These are phyloP conservation scores for Drosophila sechellia DNA, from an alignment of 1,140 invertebrate species.

Conservation along the genomic window DNA sequence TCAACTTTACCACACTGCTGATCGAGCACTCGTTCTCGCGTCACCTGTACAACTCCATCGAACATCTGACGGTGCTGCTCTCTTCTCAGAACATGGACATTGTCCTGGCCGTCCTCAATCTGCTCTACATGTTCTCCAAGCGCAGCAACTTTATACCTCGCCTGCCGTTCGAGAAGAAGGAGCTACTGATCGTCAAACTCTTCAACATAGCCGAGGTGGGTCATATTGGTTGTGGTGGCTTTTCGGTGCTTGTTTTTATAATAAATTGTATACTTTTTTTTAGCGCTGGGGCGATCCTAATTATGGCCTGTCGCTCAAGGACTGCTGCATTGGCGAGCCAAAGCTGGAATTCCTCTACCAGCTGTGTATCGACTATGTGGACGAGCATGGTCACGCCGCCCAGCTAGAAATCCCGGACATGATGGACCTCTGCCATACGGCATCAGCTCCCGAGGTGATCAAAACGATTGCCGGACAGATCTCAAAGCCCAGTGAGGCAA, in stretches of 20 bases:
- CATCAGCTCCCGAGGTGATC: constrained; percentile 70
- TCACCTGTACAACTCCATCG: constrained; percentile 96
- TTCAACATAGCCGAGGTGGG: constrained; percentile 93
- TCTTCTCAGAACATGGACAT: constrained; percentile 94
- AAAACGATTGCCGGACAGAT: constrained; percentile 79
- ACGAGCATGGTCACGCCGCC: constrained; percentile 75
- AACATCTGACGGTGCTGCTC: constrained; percentile 93
- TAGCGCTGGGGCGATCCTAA: constrained; percentile 82
- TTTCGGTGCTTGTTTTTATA: background rate
- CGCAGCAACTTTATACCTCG: constrained; percentile 95
- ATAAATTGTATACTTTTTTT: constrained; percentile 6
- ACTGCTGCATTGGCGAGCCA: constrained; percentile 79
- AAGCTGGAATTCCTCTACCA: constrained; percentile 80
- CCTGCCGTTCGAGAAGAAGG: constrained; percentile 90
- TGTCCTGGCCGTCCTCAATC: constrained; percentile 93
- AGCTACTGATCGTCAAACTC: constrained; percentile 90
- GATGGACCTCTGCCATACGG: constrained; percentile 76
- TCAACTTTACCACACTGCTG: constrained; percentile 93
- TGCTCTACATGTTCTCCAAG: constrained; percentile 97
- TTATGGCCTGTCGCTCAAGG: constrained; percentile 74
- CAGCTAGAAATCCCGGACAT: constrained; percentile 79
- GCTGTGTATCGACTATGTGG: constrained; percentile 79
- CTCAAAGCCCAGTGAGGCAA: constrained; percentile 80
- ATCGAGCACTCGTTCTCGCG: constrained; percentile 96
- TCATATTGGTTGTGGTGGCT: background rate